phyloP scores from a whole-genome alignment of 2,113 vertebrate species.

The Dinomys branickii region DNA sequence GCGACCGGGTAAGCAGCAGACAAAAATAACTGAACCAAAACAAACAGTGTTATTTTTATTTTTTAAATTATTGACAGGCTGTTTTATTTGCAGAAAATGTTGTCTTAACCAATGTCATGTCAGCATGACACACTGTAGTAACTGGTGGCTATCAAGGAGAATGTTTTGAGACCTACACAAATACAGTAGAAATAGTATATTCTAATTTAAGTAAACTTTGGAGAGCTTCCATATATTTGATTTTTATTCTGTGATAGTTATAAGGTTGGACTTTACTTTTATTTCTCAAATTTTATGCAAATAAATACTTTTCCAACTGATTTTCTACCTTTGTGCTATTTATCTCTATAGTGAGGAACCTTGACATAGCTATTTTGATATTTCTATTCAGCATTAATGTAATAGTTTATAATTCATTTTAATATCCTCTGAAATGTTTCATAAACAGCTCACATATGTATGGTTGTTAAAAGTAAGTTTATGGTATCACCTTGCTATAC shows the following conservation, averaged over 20 bases:
- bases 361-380: not conserved
- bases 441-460: not conserved
- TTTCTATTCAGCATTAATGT: not conserved
- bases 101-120: not conserved
- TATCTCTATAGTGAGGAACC: not conserved
- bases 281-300: conserved; percentile 4
- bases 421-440: not conserved
- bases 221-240: not conserved
- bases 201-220: conserved; percentile 12
- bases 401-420: not conserved
- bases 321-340: not conserved
- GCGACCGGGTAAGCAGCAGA: too few species aligned
- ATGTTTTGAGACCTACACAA: not conserved
- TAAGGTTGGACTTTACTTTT: not conserved
- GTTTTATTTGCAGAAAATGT: conserved; percentile 4
- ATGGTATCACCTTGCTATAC: not conserved
- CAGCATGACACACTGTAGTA: not conserved
- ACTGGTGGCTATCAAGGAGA: not conserved
- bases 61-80: not conserved
- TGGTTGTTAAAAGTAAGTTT: not conserved
- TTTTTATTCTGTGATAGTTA: not conserved
- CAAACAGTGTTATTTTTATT: not conserved
- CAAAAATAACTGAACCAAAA: not conserved
- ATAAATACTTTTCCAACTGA: not conserved
- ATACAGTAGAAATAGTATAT: not conserved